Evolutionary conservation across 2,113 vertebrate species (phyloP).

Genomic region (Anolis carolinensis): DNA sequence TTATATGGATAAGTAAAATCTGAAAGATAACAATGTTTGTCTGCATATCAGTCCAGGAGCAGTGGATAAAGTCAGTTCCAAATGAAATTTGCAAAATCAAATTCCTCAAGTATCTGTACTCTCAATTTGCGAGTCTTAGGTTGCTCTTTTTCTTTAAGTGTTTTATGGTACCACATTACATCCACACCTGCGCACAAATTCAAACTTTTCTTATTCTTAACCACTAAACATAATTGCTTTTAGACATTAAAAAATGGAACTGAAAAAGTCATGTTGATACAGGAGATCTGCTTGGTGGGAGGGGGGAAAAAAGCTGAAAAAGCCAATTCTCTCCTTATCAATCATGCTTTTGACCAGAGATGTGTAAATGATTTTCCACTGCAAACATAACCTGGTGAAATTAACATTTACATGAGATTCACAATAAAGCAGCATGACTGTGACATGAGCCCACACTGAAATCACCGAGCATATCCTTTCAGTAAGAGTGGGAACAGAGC

Average conservation of each 20-base stretch:
- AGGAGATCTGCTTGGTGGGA: conserved; percentile 24
- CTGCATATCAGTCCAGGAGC: neutral
- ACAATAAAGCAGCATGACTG: conserved; percentile 48
- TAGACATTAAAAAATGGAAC: conserved; percentile 10
- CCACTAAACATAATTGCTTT: conserved; percentile 15
- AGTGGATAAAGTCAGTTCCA: neutral
- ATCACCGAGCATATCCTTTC: conserved; percentile 44
- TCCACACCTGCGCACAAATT: neutral
- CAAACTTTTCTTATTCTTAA: neutral
- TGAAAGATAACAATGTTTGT: neutral
- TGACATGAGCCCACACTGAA: conserved; percentile 49
- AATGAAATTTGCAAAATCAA: neutral
- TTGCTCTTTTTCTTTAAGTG: conserved; percentile 10
- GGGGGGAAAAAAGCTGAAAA: conserved; percentile 12
- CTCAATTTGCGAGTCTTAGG: neutral
- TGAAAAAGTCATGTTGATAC: conserved; percentile 19
- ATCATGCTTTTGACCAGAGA: conserved; percentile 29
- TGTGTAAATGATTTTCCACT: conserved; percentile 52
- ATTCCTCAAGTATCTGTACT: neutral
- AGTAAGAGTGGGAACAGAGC: conserved; percentile 39
- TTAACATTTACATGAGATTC: conserved; percentile 63
- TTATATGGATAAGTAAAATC: neutral
- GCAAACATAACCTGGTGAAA: conserved; percentile 64
- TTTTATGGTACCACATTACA: neutral
- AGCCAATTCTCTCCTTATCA: conserved; percentile 30